Evolutionary conservation across 2,888 invertebrate species (phyloP).

Genomic region (Gibbula magus): DNA sequence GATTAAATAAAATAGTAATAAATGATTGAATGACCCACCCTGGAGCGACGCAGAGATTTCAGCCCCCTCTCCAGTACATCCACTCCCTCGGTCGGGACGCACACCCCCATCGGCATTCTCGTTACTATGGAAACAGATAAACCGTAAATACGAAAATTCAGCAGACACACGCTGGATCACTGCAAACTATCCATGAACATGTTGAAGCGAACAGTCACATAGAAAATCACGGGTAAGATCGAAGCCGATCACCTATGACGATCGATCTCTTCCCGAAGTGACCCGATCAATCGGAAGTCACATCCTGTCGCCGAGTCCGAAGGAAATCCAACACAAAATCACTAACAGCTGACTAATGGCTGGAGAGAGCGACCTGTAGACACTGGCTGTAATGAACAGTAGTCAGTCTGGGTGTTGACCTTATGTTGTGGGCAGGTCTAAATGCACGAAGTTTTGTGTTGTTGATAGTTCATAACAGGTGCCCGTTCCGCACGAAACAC

Average conservation of each 20-base stretch:
- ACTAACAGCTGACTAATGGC: too few relatives aligned
- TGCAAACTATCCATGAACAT: not conserved
- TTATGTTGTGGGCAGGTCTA: too few relatives aligned
- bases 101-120: conserved; percentile 16
- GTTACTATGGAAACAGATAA: conserved; percentile 10
- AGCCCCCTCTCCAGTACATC: conserved; percentile 59
- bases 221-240: not conserved
- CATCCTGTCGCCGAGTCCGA: not conserved
- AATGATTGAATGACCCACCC: conserved; percentile 44
- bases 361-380: too few relatives aligned
- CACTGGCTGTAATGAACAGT: too few relatives aligned
- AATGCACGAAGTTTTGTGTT: not conserved
- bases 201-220: not conserved
- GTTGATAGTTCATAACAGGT: not conserved
- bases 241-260: not conserved
- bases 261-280: not conserved
- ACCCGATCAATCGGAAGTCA: not conserved
- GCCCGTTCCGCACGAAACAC: not conserved
- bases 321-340: not conserved
- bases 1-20: too few relatives aligned
- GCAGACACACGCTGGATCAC: not conserved
- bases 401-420: too few relatives aligned
- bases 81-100: conserved; percentile 44
- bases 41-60: conserved; percentile 53
- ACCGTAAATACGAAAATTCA: not conserved